Conservation (phyloP, 2,113 vertebrate species). For the Myodes glareolus region DNA sequence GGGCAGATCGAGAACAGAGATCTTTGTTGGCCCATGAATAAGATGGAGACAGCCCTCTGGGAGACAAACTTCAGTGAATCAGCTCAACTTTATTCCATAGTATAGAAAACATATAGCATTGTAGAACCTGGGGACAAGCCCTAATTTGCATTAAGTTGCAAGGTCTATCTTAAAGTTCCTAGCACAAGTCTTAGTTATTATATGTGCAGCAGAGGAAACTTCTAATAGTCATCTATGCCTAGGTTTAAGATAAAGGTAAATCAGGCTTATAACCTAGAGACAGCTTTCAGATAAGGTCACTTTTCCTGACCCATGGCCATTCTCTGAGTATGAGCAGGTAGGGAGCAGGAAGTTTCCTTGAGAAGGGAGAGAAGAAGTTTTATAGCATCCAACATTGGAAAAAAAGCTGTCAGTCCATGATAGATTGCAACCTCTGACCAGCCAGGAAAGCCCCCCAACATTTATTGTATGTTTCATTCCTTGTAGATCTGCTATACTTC, state of each 20-base stretch:
- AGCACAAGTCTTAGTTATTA: background rate
- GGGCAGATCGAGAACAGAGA: too few species aligned
- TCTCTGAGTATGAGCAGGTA: background rate
- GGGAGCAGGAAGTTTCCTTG: too few species aligned
- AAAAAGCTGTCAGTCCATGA: background rate
- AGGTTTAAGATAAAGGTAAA: background rate
- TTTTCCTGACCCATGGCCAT: background rate
- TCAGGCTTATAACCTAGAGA: background rate
- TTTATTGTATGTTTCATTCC: background rate
- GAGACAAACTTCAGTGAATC: background rate
- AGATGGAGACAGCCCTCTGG: too few species aligned
- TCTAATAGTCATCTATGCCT: background rate
- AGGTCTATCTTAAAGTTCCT: background rate
- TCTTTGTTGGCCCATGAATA: background rate
- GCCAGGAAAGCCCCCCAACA: background rate
- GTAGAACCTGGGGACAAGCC: background rate
- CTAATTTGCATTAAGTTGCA: background rate
- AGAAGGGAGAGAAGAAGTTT: background rate
- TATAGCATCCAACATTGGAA: too few species aligned
- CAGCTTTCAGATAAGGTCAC: background rate
- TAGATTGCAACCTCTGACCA: background rate
- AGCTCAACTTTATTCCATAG: background rate
- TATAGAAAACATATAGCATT: background rate
- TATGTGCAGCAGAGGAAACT: background rate
- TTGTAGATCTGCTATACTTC: background rate